Conservation (phyloP, 1,140 invertebrate genomes). For the Mactra quadrangularis region DNA sequence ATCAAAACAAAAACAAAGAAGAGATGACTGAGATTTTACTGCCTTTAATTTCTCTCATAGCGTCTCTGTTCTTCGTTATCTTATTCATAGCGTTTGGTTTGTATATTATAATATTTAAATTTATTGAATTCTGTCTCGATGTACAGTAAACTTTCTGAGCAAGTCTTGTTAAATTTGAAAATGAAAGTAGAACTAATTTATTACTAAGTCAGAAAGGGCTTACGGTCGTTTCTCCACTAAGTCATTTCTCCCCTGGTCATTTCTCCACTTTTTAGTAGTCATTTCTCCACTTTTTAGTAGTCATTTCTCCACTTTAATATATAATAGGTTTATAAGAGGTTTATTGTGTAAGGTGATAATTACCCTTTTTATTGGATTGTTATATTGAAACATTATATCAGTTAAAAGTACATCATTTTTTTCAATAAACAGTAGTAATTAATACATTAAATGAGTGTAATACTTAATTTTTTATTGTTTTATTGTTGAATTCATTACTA, state of each 20-base stretch:
- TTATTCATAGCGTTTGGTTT: conserved; percentile 85
- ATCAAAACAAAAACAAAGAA: conserved; percentile 23
- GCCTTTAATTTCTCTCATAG: conserved; percentile 84
- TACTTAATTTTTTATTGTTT: background rate
- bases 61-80: conserved; percentile 84
- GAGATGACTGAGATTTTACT: conserved; percentile 85
- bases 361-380: too few species aligned
- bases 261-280: too few species aligned
- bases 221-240: too few species aligned
- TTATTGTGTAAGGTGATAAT: too few species aligned
- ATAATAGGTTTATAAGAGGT: too few species aligned
- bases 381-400: too few species aligned
- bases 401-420: too few species aligned
- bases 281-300: background rate
- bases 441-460: background rate
- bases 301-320: too few species aligned
- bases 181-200: background rate
- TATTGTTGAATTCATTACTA: too few species aligned
- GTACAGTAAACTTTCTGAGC: background rate
- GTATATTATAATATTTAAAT: conserved; percentile 30
- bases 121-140: background rate
- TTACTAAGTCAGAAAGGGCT: too few species aligned
- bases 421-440: too few species aligned
- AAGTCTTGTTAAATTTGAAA: background rate
- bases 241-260: too few species aligned